Percentiles rank a stretch among this genome's conserved stretches.
Conservation (phyloP, 2,113 vertebrate genomes). For the Pongo abelii region DNA sequence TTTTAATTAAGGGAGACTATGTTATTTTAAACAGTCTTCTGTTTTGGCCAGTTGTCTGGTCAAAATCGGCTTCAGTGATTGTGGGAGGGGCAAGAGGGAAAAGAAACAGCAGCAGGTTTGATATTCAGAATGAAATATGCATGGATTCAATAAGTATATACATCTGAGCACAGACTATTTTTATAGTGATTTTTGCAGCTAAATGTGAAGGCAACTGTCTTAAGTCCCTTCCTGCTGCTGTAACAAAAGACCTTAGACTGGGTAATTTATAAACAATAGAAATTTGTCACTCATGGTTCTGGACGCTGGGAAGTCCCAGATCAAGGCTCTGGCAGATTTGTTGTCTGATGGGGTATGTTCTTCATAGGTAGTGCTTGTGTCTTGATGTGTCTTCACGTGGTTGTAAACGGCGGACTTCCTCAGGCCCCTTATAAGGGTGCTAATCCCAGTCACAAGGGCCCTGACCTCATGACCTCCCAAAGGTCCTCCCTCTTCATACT, state of each 20-base stretch:
- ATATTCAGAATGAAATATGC: too few relatives aligned
- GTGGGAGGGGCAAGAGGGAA: background rate
- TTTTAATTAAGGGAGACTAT: background rate
- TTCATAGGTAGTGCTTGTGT: too few relatives aligned
- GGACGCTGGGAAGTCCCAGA: background rate
- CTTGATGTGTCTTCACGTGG: background rate
- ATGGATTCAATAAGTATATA: background rate
- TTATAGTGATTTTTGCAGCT: background rate
- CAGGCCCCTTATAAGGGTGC: background rate
- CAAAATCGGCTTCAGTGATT: background rate
- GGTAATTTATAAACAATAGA: background rate
- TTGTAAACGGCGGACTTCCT: background rate
- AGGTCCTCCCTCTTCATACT: background rate
- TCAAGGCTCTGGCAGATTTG: background rate
- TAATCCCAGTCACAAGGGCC: background rate
- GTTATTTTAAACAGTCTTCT: background rate
- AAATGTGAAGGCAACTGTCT: background rate
- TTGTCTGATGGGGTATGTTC: background rate
- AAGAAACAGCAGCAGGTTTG: background rate
- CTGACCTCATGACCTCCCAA: background rate
- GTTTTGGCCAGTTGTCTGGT: fast-evolving
- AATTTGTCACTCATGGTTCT: background rate
- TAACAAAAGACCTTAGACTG: background rate
- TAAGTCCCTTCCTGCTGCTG: background rate
- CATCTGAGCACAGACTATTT: background rate